Percentiles rank a stretch among this genome's conserved stretches.
phyloP scores from a whole-genome alignment of 2,113 vertebrate genomes.

The Anolis sagrei region DNA sequence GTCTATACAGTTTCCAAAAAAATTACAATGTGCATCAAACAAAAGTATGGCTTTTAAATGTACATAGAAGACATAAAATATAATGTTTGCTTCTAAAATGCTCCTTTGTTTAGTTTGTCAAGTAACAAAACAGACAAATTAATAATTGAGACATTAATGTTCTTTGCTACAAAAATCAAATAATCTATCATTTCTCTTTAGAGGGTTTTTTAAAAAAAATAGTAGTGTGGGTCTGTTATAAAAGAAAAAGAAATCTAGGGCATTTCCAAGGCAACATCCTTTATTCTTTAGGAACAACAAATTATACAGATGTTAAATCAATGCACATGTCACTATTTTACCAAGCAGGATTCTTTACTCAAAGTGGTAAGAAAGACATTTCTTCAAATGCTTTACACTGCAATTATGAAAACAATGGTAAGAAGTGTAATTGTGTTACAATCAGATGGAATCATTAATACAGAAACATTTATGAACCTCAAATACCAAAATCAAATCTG shows the following conservation, averaged over 20 bases:
- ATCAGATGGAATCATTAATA: slow-evolving; percentile 37
- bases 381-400: slow-evolving; percentile 47
- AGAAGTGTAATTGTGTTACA: slow-evolving; percentile 40
- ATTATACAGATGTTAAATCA: slow-evolving; percentile 52
- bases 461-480: slow-evolving; percentile 29
- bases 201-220: slow-evolving; percentile 39
- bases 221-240: not conserved
- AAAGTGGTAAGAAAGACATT: slow-evolving; percentile 31
- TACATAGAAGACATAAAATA: slow-evolving; percentile 31
- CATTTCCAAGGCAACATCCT: slow-evolving; percentile 35
- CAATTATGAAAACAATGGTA: slow-evolving; percentile 53
- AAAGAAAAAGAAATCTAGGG: slow-evolving; percentile 37
- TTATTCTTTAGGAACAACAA: slow-evolving; percentile 53
- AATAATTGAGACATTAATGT: slow-evolving; percentile 40
- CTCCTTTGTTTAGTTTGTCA: slow-evolving; percentile 48
- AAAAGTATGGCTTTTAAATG: slow-evolving; percentile 61
- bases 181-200: slow-evolving; percentile 57
- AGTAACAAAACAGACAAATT: slow-evolving; percentile 64
- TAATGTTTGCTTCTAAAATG: slow-evolving; percentile 57
- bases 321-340: slow-evolving; percentile 11
- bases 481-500: slow-evolving; percentile 24
- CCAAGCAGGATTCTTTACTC: slow-evolving; percentile 53
- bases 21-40: slow-evolving; percentile 65
- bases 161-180: slow-evolving; percentile 43
- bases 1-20: slow-evolving; percentile 58